These are phyloP conservation scores for Hirtodrosophila alboralis DNA, from an alignment of 2,888 invertebrate species.

Conservation along the genomic window DNA sequence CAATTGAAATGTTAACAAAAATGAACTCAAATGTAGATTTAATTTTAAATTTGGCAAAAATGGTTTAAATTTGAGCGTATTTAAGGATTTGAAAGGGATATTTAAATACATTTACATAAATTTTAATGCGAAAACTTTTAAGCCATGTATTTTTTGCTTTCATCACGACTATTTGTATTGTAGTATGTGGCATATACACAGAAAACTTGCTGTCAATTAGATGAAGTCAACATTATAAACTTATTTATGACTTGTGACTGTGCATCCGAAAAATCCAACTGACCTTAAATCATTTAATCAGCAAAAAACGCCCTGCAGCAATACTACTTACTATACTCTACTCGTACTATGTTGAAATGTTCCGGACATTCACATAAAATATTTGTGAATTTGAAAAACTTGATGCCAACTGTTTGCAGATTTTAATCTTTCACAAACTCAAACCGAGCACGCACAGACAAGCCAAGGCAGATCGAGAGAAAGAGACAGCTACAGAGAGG, in stretches of 20 bases:
- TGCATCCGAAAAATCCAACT: constrained; percentile 48
- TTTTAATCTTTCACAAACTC: constrained; percentile 77
- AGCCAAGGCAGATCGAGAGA: no score
- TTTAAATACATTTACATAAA: no score
- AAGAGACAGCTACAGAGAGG: background rate
- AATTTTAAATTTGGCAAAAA: no score
- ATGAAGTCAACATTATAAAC: constrained; percentile 21
- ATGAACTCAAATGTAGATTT: no score
- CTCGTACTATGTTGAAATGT: constrained; percentile 33
- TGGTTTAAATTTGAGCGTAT: no score
- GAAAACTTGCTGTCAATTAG: constrained; percentile 15
- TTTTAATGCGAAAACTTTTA: constrained; percentile 2
- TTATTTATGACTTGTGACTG: constrained; percentile 38
- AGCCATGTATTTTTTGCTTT: constrained; percentile 2
- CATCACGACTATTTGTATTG: background rate
- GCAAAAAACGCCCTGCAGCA: constrained; percentile 40
- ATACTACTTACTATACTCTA: no score
- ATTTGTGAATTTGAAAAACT: constrained; percentile 76
- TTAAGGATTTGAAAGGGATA: no score
- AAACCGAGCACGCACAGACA: constrained; percentile 45
- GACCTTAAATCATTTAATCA: constrained; percentile 78
- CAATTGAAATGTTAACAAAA: no score
- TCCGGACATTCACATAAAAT: constrained; percentile 54
- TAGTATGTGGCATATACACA: no score
- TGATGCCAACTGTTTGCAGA: constrained; percentile 80